Percentiles rank a stretch among this genome's conserved stretches.
Evolutionary conservation across 2,113 vertebrate genomes (phyloP).

Genomic region (Elephantulus edwardii): DNA sequence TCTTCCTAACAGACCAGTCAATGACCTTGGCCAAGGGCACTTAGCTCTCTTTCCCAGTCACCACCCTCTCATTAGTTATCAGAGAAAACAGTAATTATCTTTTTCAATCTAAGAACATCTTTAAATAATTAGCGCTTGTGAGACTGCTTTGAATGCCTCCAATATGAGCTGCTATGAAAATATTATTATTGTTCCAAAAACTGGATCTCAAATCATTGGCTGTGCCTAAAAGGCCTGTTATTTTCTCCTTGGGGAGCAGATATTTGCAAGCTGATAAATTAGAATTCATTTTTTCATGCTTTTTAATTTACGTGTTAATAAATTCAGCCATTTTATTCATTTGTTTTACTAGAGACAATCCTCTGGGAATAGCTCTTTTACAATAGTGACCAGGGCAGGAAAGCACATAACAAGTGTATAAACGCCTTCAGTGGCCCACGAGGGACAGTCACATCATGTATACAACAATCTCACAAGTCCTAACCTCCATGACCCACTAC

Average conservation of each 20-base stretch:
- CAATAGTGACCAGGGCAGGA: constrained; percentile 22
- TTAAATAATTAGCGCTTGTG: constrained; percentile 59
- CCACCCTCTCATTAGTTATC: constrained; percentile 34
- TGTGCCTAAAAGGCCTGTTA: constrained; percentile 5
- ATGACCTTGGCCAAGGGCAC: constrained; percentile 1
- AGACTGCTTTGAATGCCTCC: constrained; percentile 51
- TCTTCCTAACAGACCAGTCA: neutral
- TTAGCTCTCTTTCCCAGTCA: accelerated
- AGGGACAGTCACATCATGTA: neutral
- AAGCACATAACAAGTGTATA: neutral
- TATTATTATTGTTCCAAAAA: constrained; percentile 59
- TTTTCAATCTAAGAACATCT: constrained; percentile 17
- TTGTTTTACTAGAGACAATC: constrained; percentile 62
- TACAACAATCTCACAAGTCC: neutral
- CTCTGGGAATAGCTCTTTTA: constrained; percentile 62
- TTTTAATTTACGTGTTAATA: constrained; percentile 79
- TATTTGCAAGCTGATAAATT: constrained; percentile 71
- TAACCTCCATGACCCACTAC: neutral
- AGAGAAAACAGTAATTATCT: constrained; percentile 44
- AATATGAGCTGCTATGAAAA: constrained; percentile 36
- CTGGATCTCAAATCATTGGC: neutral
- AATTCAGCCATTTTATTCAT: constrained; percentile 67
- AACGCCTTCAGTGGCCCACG: neutral
- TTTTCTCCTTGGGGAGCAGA: constrained; percentile 37
- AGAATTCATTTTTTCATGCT: constrained; percentile 67